Conservation (phyloP, 1,140 invertebrate genomes). For the Conopomorpha cramerella region DNA sequence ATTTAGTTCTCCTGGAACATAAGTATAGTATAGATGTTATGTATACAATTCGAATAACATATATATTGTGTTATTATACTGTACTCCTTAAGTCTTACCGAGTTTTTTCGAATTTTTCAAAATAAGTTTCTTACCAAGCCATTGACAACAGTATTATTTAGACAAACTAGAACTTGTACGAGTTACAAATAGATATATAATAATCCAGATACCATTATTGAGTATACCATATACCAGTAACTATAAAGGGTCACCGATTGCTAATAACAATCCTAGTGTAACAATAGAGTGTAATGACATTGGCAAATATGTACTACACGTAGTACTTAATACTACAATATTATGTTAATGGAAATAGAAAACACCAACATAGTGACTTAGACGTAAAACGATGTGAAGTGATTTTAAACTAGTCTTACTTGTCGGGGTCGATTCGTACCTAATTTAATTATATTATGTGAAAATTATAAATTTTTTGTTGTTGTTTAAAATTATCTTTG, state of each 20-base stretch:
- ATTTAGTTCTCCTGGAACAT: constrained; percentile 48
- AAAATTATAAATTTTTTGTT: too few species aligned
- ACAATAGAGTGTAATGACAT: constrained; percentile 37
- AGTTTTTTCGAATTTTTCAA: constrained; percentile 25
- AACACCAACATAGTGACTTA: constrained; percentile 55
- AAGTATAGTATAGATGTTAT: not conserved
- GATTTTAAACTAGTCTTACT: too few species aligned
- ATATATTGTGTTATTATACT: constrained; percentile 27
- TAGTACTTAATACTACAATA: constrained; percentile 22
- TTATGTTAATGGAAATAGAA: constrained; percentile 48
- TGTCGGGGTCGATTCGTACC: too few species aligned
- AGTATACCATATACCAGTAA: constrained; percentile 42
- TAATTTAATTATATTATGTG: too few species aligned
- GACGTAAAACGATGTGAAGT: too few species aligned
- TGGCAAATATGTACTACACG: constrained; percentile 12
- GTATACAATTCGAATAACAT: constrained; percentile 6
- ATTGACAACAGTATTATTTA: constrained; percentile 62
- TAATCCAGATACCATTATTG: constrained; percentile 6
- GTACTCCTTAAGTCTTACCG: constrained; percentile 27
- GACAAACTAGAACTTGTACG: constrained; percentile 43
- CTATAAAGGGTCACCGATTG: constrained; percentile 26
- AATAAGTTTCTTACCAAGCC: constrained; percentile 56
- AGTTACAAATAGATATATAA: constrained; percentile 25
- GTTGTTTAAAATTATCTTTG: too few species aligned
- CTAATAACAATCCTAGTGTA: constrained; percentile 34